Percentiles rank a stretch among this genome's conserved stretches.
phyloP scores from a whole-genome alignment of 2,888 invertebrate species.

The Bellardia pandia region DNA sequence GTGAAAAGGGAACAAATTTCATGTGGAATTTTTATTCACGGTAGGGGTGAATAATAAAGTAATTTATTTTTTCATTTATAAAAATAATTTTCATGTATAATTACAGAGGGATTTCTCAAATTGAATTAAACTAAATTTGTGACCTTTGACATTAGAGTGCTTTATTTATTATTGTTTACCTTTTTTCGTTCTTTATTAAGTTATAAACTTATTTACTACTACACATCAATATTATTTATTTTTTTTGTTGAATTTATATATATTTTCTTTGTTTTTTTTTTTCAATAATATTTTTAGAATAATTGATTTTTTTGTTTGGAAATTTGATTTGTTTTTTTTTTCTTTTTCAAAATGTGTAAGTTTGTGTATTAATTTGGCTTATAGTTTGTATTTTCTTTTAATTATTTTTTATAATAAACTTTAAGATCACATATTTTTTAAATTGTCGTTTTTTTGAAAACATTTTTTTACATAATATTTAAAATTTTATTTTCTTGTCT shows the following conservation, averaged over 20 bases:
- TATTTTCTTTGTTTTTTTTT: conserved; percentile 20
- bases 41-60: too few species aligned
- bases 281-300: conserved; percentile 49
- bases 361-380: conserved; percentile 63
- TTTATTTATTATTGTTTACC: conserved; percentile 15
- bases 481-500: conserved; percentile 56
- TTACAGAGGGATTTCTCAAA: neutral
- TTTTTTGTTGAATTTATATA: conserved; percentile 15
- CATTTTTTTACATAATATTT: conserved; percentile 39
- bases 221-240: conserved; percentile 65
- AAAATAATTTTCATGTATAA: neutral
- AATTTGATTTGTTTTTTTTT: conserved; percentile 38
- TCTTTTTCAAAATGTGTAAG: conserved; percentile 46
- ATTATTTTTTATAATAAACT: conserved; percentile 72
- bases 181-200: neutral
- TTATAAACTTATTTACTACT: conserved; percentile 48
- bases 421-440: conserved; percentile 69
- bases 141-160: neutral
- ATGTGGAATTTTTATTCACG: too few species aligned
- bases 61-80: too few species aligned
- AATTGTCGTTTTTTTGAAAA: conserved; percentile 58
- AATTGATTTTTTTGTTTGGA: conserved; percentile 29
- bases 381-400: conserved; percentile 55
- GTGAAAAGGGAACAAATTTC: too few species aligned
- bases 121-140: neutral